Evolutionary conservation across 2,888 invertebrate species (phyloP), one percentile per base, ranked within the genome.

Genomic region (Leptura quadrifasciata): DNA sequence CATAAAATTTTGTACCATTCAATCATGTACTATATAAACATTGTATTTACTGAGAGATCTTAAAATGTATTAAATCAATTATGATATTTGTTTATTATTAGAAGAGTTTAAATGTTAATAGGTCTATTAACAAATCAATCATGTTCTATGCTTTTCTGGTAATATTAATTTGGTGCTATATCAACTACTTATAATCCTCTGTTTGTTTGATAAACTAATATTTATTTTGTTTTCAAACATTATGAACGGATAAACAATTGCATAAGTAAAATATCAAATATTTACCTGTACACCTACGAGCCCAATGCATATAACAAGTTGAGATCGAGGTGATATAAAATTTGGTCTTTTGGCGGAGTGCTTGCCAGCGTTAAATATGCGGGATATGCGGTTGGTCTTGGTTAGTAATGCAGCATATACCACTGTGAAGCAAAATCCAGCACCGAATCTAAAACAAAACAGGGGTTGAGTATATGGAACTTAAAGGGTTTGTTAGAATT

Each of bases 341-440:
- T 96, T 95, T 0, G 98, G 98, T 78, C 98, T 92, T 89, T 97
- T 96, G 6, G 98, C 98, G 21, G 97, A 96, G 85, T 96, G 95
- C 88, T 97, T 98, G 86, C 97, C 96, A n/a, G 98, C 98, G 88
- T 98, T 97, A 90, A 99, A 96, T 87, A 99, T 99, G 64, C 99
- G 91, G 0, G 98, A 95, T 80, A 99, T 99, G 70, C 99, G 91
- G 90, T 98, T 99, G 12, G 99, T 99, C 91, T 99, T 99, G 65
- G 99, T 99, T 71, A 99, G 92, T 31, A 99, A 91, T 0, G 99
- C 97, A 0, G 98, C 98, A 90, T 99, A 99, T 55, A 99, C 97
- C 63, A 99, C 95, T 0, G 98, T 97, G 91, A 99, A 99, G 87
- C 98, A 97, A 88, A 98, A 95, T 3, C 97, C 98, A 0, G 97